phyloP scores from a whole-genome alignment of 1,140 invertebrate genomes.

The Drosophila grimshawi region DNA sequence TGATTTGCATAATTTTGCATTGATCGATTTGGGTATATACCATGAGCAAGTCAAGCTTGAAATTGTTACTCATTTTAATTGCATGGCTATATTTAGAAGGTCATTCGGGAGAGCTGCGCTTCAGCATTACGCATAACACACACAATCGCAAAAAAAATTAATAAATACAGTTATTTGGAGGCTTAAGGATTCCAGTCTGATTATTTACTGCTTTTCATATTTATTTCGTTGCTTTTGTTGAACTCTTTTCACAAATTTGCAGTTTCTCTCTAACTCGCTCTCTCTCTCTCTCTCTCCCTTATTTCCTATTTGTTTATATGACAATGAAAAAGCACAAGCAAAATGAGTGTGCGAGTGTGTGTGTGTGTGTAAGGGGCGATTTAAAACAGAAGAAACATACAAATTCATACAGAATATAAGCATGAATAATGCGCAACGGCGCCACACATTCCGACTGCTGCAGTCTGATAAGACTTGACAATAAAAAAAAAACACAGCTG shows the following conservation, averaged over 20 bases:
- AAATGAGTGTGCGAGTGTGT: slow-evolving; percentile 7
- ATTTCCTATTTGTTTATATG: slow-evolving; percentile 75
- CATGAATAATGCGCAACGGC: slow-evolving; percentile 74
- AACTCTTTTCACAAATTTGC: slow-evolving; percentile 70
- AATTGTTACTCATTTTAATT: neutral
- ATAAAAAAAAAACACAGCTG: slow-evolving; percentile 17
- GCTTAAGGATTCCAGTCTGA: too few species aligned
- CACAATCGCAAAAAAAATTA: neutral
- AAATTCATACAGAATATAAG: slow-evolving; percentile 68
- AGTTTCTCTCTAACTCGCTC: slow-evolving; percentile 13
- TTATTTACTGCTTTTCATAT: too few species aligned
- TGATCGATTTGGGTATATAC: slow-evolving; percentile 19
- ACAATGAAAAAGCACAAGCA: slow-evolving; percentile 28
- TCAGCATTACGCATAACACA: slow-evolving; percentile 17
- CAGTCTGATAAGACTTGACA: slow-evolving; percentile 39
- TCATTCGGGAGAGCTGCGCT: slow-evolving; percentile 20
- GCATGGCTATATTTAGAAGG: slow-evolving; percentile 15
- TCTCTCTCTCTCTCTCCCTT: slow-evolving; percentile 32
- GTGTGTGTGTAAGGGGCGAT: slow-evolving; percentile 15
- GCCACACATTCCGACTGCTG: slow-evolving; percentile 40
- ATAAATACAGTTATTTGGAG: neutral
- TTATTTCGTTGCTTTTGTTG: slow-evolving; percentile 52
- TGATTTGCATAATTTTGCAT: slow-evolving; percentile 29
- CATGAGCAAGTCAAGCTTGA: slow-evolving; percentile 11
- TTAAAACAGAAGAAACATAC: slow-evolving; percentile 62